Evolutionary conservation across 1,140 invertebrate species (phyloP).

Genomic region (Leguminivora glycinivorella): DNA sequence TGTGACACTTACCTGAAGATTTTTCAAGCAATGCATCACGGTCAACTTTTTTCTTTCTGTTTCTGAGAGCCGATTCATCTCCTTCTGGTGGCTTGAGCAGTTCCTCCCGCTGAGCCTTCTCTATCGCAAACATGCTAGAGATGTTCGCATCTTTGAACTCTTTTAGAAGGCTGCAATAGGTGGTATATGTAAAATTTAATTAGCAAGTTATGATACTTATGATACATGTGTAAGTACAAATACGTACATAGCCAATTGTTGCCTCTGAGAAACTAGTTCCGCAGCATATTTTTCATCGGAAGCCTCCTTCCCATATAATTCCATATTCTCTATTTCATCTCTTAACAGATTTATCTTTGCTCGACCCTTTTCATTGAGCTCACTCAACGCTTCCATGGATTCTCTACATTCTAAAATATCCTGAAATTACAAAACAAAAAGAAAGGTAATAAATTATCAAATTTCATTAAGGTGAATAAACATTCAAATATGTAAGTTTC

Average conservation of each 20-base stretch:
- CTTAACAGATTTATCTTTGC: slow-evolving; percentile 82
- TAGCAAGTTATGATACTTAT: too few species aligned
- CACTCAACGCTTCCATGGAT: slow-evolving; percentile 83
- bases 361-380: slow-evolving; percentile 86
- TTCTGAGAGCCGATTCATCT: slow-evolving; percentile 79
- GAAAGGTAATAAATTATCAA: background rate
- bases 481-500: background rate
- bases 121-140: slow-evolving; percentile 85
- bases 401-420: slow-evolving; percentile 80
- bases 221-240: background rate
- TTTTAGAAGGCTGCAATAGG: slow-evolving; percentile 81
- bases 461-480: background rate
- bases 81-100: slow-evolving; percentile 80
- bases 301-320: slow-evolving; percentile 83
- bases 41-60: slow-evolving; percentile 82
- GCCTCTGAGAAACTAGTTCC: slow-evolving; percentile 84
- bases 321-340: slow-evolving; percentile 84
- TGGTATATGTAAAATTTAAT: slow-evolving; percentile 17
- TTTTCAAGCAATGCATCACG: slow-evolving; percentile 83
- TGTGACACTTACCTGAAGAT: slow-evolving; percentile 73
- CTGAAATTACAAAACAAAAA: slow-evolving; percentile 41
- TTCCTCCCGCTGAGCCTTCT: slow-evolving; percentile 85
- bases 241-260: slow-evolving; percentile 82
- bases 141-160: slow-evolving; percentile 90
- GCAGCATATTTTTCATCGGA: slow-evolving; percentile 81